Evolutionary conservation across 2,888 invertebrate genomes (phyloP), one percentile per base, ranked within the genome.

Genomic region (Tolmerus cingulatus): DNA sequence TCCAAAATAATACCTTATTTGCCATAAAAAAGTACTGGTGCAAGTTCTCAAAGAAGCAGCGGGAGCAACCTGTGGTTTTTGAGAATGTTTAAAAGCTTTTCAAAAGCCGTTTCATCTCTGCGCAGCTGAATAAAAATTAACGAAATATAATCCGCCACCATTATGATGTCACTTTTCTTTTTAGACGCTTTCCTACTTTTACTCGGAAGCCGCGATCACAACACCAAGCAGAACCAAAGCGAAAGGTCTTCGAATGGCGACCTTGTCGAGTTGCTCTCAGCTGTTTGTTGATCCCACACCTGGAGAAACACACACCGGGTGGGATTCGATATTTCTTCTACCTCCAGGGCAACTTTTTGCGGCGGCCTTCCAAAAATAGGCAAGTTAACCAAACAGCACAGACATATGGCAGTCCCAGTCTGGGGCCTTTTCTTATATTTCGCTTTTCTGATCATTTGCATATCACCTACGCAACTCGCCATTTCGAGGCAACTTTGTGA

Each of bases 331-430:
- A 23, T 66, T 3, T 23, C 66, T 9, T 23, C 66, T 23, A 66
- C 66, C 66, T 23, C 27, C 66, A 27, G 30, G 19, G 51, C 55
- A 43, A 81, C 30, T 55, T 81, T 81, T 81, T 51, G 27, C 55
- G 27, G 51, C 55, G 55, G 34, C 81, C 34, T 81, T 81, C 81
- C 81, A 81, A 81, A 81, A 81, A 81, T 78, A 81, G 81, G n/a
- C 81, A 81, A 55, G 55, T 46, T 16, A 40, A 34, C 37, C 37
- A 34, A 78, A 78, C 81, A 16, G 55, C 81, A 2, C 55, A 81
- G 51, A 55, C 81, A 51, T 81, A 55, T 55, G 79, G 51, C 34
- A 14, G 55, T 55, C 55, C 34, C 30, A 81, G 66, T 66, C 66
- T 66, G 66, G 66, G 12, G 27, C 27, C 57, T 66, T 19, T 66